A percentile compares a stretch with the other conserved stretches of the same genome.
These are phyloP conservation scores for Morpho deidamia DNA, from an alignment of 2,888 invertebrate genomes.

Conservation along the genomic window DNA sequence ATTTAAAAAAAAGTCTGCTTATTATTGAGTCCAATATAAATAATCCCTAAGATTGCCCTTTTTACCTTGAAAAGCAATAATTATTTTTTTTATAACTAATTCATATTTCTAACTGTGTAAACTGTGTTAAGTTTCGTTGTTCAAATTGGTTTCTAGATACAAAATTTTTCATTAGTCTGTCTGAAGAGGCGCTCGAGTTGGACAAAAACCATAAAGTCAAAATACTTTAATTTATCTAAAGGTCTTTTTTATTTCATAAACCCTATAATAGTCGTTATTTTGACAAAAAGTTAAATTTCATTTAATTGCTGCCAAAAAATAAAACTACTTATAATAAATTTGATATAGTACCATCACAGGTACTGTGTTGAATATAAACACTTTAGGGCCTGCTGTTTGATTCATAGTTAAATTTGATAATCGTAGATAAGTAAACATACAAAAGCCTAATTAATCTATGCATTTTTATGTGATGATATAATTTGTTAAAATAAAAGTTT, in stretches of 20 bases:
- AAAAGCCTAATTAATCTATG: too few relatives aligned
- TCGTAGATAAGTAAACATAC: too few relatives aligned
- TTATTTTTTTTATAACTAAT: neutral
- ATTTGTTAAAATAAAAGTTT: too few relatives aligned
- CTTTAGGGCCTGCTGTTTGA: slow-evolving; percentile 22
- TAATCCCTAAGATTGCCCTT: too few relatives aligned
- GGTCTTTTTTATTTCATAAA: slow-evolving; percentile 10
- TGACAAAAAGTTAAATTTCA: slow-evolving; percentile 32
- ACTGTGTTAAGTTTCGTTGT: neutral
- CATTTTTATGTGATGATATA: too few relatives aligned
- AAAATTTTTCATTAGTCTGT: slow-evolving; percentile 34
- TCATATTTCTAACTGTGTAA: neutral
- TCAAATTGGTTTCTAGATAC: neutral
- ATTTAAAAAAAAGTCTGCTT: too few relatives aligned
- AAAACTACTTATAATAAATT: slow-evolving; percentile 39
- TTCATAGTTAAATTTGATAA: too few relatives aligned
- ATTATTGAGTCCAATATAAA: too few relatives aligned
- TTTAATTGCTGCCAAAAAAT: slow-evolving; percentile 55
- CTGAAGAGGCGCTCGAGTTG: slow-evolving; percentile 58
- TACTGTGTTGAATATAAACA: slow-evolving; percentile 59
- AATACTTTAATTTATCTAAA: slow-evolving; percentile 4
- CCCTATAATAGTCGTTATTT: slow-evolving; percentile 21
- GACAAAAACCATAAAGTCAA: slow-evolving; percentile 1
- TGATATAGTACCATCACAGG: slow-evolving; percentile 56
- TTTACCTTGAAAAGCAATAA: neutral